Base-by-base conservation (phyloP, 2,113 vertebrate genomes). In the Raja brachyura region DNA sequence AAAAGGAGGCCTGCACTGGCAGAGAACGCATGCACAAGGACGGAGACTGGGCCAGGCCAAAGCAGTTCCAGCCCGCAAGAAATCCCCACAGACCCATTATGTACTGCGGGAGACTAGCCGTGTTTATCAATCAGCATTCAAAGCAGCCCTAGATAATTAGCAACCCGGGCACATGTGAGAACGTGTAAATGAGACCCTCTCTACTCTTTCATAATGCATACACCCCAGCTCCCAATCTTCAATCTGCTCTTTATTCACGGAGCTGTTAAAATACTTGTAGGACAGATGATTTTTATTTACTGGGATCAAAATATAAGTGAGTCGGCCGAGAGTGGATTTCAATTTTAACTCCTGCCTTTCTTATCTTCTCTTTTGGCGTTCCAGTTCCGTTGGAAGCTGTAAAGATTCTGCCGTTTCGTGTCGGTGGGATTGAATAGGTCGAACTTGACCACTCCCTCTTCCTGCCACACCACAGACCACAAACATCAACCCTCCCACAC, bases 121-220 rank as follows among this genome's bases (percentile, higher is more conserved):
- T 74, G 68, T 92, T 92, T 92, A 70, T 92, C 18, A 92, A 92
- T 92, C 90, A 92, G 90, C 73, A 74, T 73, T 92, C 90, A 92
- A 73, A 68, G 63, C 68, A 48, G 20, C 39, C 20, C 70, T 1
- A 73, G 68, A 48, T 92, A 73, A 92, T 92, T 92, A 92, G 39
- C 66, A 92, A 73, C 73, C 90, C 66, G 48, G 8, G 68, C 90
- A 92, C 90, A 92, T 92, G 20, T 74, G 39, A 54, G 20, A 73
- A 25, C 11, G 68, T 74, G 90, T 92, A 92, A 92, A 48, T 92
- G 90, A 92, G 68, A 48, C 66, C 68, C 10, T 33, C 68, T 92
- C 68, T 63, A 33, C 63, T 92, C 90, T 92, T 73, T 92, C 90
- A 92, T 28, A 73, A 68, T 70, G 8, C 0, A 3, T 28, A 28